Evolutionary conservation across 1,140 invertebrate species (phyloP).

Genomic region (Plectus sambesii): DNA sequence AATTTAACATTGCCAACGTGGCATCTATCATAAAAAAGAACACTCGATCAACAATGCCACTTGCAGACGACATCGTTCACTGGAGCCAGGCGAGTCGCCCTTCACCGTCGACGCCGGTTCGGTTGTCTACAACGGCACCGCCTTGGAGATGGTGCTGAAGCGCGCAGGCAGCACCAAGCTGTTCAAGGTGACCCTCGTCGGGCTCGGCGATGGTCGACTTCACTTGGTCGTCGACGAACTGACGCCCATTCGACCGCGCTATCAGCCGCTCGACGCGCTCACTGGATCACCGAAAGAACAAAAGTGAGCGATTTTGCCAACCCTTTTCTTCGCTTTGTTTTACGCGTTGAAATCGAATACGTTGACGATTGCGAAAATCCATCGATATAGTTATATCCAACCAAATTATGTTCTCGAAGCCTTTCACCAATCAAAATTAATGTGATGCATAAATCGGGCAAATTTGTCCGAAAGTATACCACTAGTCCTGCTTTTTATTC

Average conservation of each 20-base stretch:
- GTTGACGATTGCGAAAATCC: slow-evolving; percentile 21
- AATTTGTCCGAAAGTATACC: slow-evolving; percentile 24
- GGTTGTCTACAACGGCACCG: too few species aligned
- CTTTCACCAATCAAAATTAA: slow-evolving; percentile 32
- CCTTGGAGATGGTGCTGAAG: too few species aligned
- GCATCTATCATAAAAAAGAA: too few species aligned
- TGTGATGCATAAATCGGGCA: slow-evolving; percentile 36
- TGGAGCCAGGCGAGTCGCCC: too few species aligned
- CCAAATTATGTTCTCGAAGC: slow-evolving; percentile 29
- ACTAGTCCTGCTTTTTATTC: slow-evolving; percentile 36
- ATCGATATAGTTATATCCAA: slow-evolving; percentile 30
- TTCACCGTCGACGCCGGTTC: too few species aligned
- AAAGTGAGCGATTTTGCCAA: neutral
- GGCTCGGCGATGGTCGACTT: neutral
- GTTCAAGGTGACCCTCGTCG: too few species aligned
- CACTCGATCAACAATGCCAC: too few species aligned
- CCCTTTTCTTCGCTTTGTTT: slow-evolving; percentile 28
- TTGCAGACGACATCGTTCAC: too few species aligned
- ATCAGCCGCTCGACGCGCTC: neutral
- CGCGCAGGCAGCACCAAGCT: too few species aligned
- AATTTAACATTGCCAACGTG: too few species aligned
- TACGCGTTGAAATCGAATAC: slow-evolving; percentile 29
- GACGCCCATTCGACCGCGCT: neutral
- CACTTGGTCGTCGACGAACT: neutral
- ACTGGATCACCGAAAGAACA: neutral